Conservation (phyloP, 2,888 invertebrate genomes). For the Branchipolynoe longqiensis region DNA sequence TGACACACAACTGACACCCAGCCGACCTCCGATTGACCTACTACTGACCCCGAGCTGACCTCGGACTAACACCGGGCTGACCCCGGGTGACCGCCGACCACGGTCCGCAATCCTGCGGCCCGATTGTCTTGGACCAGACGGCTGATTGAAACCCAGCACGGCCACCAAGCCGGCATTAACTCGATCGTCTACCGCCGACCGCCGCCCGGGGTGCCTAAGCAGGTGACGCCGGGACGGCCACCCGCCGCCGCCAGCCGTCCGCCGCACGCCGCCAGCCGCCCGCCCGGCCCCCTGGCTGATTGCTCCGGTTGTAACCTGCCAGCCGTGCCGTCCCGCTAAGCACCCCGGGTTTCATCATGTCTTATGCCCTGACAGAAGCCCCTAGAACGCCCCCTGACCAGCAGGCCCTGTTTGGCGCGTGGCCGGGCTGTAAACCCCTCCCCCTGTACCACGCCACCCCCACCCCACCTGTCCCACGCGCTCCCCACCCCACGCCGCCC, state of each 20-base stretch:
- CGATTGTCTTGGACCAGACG: conserved; percentile 53
- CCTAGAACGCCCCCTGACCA: not conserved
- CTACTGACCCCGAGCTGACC: no score
- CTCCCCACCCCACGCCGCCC: no score
- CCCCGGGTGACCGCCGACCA: no score
- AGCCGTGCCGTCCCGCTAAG: not conserved
- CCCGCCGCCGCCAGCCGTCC: not conserved
- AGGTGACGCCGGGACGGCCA: not conserved
- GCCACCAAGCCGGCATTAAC: conserved; percentile 15
- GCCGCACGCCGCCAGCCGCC: not conserved
- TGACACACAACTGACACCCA: no score
- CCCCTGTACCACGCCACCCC: no score
- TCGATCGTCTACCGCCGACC: conserved; percentile 32
- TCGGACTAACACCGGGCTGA: no score
- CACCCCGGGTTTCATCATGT: conserved; percentile 27
- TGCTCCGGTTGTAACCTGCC: conserved; percentile 49
- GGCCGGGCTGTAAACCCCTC: no score
- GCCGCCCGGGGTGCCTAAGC: not conserved
- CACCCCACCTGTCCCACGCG: no score
- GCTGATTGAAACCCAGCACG: conserved; percentile 52
- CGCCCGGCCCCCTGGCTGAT: conserved; percentile 7
- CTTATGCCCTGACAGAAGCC: conserved; percentile 7
- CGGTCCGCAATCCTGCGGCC: conserved; percentile 51
- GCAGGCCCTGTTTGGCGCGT: no score
- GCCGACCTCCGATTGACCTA: no score